Percentiles rank a stretch among this genome's conserved stretches.
Conservation (phyloP, 2,888 invertebrate genomes). For the Hoplodrina ambigua region DNA sequence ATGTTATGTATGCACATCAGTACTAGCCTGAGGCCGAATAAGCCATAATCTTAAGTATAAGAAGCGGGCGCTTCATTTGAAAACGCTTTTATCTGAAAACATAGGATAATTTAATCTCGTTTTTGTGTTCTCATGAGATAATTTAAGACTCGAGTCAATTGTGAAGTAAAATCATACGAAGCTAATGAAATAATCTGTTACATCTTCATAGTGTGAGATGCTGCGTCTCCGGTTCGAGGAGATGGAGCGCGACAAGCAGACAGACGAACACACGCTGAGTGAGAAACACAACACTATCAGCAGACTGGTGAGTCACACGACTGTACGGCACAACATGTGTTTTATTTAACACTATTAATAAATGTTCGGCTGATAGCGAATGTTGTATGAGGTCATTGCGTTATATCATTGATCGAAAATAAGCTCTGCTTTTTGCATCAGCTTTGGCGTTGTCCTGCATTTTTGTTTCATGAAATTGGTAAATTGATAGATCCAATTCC, state of each 20-base stretch:
- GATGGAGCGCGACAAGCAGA: slow-evolving; percentile 87
- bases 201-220: slow-evolving; percentile 83
- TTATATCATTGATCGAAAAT: slow-evolving; percentile 1
- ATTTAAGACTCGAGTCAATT: no score
- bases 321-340: not conserved
- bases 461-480: no score
- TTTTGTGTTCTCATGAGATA: no score
- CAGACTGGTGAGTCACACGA: slow-evolving; percentile 79
- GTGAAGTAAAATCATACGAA: no score
- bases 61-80: no score
- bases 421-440: not conserved
- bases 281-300: slow-evolving; percentile 87
- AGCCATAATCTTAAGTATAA: no score
- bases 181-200: not conserved
- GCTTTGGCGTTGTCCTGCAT: not conserved
- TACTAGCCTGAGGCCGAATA: no score
- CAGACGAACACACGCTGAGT: slow-evolving; percentile 78
- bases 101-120: no score
- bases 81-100: no score
- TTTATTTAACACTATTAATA: slow-evolving; percentile 6
- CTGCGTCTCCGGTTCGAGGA: slow-evolving; percentile 90
- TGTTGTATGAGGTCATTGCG: slow-evolving; percentile 12
- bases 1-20: no score
- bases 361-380: slow-evolving; percentile 17
- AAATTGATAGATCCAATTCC: no score